Evolutionary conservation across 2,888 invertebrate genomes (phyloP).

Genomic region (Theretra japonica): DNA sequence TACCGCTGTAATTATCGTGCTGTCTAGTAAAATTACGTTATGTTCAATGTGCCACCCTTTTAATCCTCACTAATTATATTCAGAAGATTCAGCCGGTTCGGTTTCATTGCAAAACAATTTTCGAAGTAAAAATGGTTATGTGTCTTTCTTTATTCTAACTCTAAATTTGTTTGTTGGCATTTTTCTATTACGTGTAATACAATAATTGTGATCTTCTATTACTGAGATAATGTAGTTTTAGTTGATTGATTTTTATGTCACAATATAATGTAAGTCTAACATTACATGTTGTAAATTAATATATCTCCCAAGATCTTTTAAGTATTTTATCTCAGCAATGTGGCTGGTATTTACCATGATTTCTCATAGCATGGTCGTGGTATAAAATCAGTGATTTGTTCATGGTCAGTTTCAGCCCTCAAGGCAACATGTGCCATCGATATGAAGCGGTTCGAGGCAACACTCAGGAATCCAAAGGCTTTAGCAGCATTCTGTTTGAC

Average conservation of each 20-base stretch:
- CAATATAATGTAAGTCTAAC: not conserved
- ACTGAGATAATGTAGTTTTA: too few species aligned
- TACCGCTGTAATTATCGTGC: not conserved
- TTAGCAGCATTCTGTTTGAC: not conserved
- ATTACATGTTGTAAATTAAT: slow-evolving; percentile 8
- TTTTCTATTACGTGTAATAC: too few species aligned
- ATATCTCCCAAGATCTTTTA: slow-evolving; percentile 3
- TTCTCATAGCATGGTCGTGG: not conserved
- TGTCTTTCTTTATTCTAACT: too few species aligned
- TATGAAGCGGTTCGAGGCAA: not conserved
- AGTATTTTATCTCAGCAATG: slow-evolving; percentile 11
- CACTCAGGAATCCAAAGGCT: slow-evolving; percentile 7
- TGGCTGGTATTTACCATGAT: slow-evolving; percentile 11
- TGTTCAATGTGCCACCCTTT: not conserved
- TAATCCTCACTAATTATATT: too few species aligned
- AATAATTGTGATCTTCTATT: too few species aligned
- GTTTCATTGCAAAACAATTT: too few species aligned
- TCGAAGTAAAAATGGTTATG: too few species aligned
- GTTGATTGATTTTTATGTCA: not conserved
- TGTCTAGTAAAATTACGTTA: not conserved
- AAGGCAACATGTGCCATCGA: slow-evolving; percentile 15
- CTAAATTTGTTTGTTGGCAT: too few species aligned
- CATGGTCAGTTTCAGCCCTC: slow-evolving; percentile 9
- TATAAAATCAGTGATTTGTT: slow-evolving; percentile 3
- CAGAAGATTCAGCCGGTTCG: too few species aligned